Conservation (phyloP, 2,797 vertebrate genomes). For the Sebastes cheni region DNA sequence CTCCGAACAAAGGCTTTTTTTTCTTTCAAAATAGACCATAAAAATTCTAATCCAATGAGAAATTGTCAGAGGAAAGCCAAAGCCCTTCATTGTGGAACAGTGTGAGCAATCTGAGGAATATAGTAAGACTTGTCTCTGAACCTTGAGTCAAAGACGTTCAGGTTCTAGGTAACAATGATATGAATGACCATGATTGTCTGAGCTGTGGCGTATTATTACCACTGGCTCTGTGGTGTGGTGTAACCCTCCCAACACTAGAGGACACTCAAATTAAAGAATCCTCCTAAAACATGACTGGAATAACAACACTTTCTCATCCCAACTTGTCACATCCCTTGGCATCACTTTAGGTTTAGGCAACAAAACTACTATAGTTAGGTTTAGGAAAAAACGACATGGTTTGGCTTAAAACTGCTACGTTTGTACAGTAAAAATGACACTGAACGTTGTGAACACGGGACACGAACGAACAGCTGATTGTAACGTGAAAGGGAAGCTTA, state of each 20-base stretch:
- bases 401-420: too few species aligned
- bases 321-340: too few species aligned
- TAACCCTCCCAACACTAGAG: neutral
- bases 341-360: too few species aligned
- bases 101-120: neutral
- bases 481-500: too few species aligned
- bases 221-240: neutral
- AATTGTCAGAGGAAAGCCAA: neutral
- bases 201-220: neutral
- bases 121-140: neutral
- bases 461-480: too few species aligned
- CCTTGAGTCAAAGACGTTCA: neutral
- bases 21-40: neutral
- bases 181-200: neutral
- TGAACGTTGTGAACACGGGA: too few species aligned
- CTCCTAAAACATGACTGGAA: neutral
- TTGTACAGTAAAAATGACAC: too few species aligned
- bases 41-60: neutral
- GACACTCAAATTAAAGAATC: rapidly evolving
- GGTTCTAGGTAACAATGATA: neutral
- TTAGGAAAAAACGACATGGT: too few species aligned
- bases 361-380: too few species aligned
- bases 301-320: too few species aligned
- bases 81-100: neutral
- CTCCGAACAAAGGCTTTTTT: neutral